phyloP scores from a whole-genome alignment of 2,888 invertebrate species.

The Dinocampus coccinellae region DNA sequence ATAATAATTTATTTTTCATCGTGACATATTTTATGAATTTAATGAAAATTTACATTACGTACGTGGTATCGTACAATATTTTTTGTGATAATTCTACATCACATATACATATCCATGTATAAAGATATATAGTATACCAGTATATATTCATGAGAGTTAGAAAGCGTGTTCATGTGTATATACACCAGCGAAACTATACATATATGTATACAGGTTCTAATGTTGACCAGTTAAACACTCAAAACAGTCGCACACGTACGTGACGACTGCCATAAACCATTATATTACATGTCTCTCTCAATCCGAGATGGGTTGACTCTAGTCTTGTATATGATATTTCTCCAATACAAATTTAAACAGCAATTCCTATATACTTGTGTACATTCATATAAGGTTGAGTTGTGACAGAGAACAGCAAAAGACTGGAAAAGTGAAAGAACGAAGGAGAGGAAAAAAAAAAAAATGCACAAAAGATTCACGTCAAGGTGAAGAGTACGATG shows the following conservation, averaged over 20 bases:
- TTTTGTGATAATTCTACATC: too few relatives aligned
- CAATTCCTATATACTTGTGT: too few relatives aligned
- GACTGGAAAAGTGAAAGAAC: too few relatives aligned
- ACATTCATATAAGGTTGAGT: neutral
- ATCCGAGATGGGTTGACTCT: too few relatives aligned
- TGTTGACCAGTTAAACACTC: constrained; percentile 34
- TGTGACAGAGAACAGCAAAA: neutral
- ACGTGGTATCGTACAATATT: too few relatives aligned
- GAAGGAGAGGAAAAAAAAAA: too few relatives aligned
- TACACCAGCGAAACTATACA: constrained; percentile 6
- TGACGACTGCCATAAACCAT: neutral
- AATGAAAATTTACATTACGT: neutral
- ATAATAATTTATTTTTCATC: neutral
- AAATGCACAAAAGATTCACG: constrained; percentile 3
- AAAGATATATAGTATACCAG: too few relatives aligned
- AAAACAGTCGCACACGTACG: constrained; percentile 9
- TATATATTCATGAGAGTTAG: constrained; percentile 19
- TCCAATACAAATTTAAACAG: neutral
- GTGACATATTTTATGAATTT: neutral
- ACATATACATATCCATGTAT: too few relatives aligned
- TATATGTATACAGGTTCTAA: constrained; percentile 30
- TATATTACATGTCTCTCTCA: too few relatives aligned
- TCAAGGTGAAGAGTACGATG: constrained; percentile 19
- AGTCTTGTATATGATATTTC: too few relatives aligned
- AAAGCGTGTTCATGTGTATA: constrained; percentile 22